Conservation (phyloP, 2,797 vertebrate species). For the Bufotes viridis region DNA sequence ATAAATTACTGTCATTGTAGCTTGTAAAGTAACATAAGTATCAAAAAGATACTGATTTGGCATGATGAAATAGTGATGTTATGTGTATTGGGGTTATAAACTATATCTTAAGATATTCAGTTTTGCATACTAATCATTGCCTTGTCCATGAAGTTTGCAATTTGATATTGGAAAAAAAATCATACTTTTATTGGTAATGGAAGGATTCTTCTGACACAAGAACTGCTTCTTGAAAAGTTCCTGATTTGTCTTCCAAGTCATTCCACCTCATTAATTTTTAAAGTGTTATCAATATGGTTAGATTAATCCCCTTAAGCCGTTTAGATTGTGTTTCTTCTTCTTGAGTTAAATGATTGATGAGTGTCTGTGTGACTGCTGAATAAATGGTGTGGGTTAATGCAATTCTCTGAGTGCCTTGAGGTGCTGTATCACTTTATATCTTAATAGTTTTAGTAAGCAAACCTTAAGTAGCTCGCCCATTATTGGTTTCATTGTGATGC, state of each 20-base stretch:
- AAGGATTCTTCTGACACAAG: conserved; percentile 32
- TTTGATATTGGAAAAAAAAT: conserved; percentile 11
- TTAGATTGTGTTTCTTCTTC: conserved; percentile 74
- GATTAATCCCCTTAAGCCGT: conserved; percentile 74
- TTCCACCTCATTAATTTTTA: conserved; percentile 76
- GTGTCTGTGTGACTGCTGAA: conserved; percentile 69
- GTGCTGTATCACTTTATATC: conserved; percentile 69
- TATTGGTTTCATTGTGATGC: conserved; percentile 64
- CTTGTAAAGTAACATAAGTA: not conserved
- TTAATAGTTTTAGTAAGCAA: conserved; percentile 59
- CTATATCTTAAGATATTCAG: not conserved
- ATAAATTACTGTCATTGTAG: too few relatives aligned
- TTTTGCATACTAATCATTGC: not conserved
- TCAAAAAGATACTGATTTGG: not conserved
- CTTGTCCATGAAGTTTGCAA: not conserved
- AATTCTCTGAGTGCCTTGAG: conserved; percentile 67
- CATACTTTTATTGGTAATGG: conserved; percentile 13
- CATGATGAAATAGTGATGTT: too few relatives aligned
- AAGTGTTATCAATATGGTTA: conserved; percentile 73
- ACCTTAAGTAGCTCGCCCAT: conserved; percentile 67
- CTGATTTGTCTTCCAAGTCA: conserved; percentile 64
- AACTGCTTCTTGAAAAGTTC: conserved; percentile 28
- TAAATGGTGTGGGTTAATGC: conserved; percentile 70
- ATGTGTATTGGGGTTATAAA: not conserved
- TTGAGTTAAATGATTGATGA: conserved; percentile 79